Evolutionary conservation across 2,888 invertebrate species (phyloP).

Genomic region (Lydus trimaculatus): DNA sequence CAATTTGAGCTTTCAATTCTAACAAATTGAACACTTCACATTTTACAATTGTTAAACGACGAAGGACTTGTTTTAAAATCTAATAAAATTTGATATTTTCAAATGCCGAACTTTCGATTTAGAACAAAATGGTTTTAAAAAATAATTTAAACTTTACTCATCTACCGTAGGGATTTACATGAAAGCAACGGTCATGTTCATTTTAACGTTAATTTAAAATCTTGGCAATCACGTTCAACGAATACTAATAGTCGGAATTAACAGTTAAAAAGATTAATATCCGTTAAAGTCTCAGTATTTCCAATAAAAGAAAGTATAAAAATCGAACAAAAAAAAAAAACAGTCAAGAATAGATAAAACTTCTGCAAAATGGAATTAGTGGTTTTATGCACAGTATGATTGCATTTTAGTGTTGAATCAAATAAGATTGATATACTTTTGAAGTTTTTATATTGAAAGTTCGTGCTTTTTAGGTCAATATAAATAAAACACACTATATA

Average conservation of each 20-base stretch:
- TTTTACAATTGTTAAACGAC: too few species aligned
- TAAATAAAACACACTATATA: not conserved
- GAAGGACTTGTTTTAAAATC: not conserved
- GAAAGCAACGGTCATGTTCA: not conserved
- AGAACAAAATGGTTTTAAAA: too few species aligned
- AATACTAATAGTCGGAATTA: not conserved
- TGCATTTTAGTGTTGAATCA: not conserved
- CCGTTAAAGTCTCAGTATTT: not conserved
- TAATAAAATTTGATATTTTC: not conserved
- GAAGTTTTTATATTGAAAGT: not conserved
- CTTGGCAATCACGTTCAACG: not conserved
- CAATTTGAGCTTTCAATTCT: not conserved
- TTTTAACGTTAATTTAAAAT: not conserved
- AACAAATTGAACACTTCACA: too few species aligned
- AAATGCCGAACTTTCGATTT: too few species aligned
- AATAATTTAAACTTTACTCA: too few species aligned
- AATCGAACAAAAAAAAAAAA: not conserved
- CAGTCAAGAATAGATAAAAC: not conserved
- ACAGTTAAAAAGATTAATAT: not conserved
- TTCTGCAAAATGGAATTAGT: not conserved
- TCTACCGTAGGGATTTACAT: not conserved
- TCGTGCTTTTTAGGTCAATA: not conserved
- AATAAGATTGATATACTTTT: not conserved
- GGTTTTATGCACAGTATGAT: not conserved
- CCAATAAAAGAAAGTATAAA: not conserved